Base-by-base conservation (phyloP, 2,113 vertebrate genomes). In the Panurus biarmicus region DNA sequence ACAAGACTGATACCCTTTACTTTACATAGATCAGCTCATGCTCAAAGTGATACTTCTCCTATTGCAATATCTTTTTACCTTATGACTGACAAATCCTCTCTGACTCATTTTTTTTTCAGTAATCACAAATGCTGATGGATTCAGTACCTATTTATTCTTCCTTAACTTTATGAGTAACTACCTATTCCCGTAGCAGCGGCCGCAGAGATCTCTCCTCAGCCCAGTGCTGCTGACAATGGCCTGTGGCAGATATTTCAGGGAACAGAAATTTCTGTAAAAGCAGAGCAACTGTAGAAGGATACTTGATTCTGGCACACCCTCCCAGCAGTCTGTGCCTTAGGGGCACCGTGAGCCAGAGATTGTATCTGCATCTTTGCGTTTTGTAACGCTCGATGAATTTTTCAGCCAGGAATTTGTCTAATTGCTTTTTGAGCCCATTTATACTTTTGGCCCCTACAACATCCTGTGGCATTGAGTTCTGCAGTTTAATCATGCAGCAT, bases 401-500 rank as follows among this genome's bases (percentile, higher is more conserved):
- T 96, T 96, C 90, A 94, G 95, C 90, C 94, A 96, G 95, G 95
- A 96, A 96, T 96, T 96, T 90, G 26, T 96, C 90, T 96, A 96
- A 96, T 93, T 93, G 85, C 79, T 92, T 96, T 96, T 62, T 90
- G 85, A 96, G 76, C 90, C 90, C 95, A 92, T 93, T 94, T 96
- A 76, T 95, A 64, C 64, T 93, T 87, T 93, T 84, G 94, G 90
- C 83, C 90, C 89, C 94, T 94, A 47, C 79, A 95, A 92, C 90
- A 96, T 95, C 96, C 94, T 96, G 90, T 96, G 95, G 92, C 88
- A 94, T 80, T 77, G 85, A 95, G 90, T 80, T 93, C 82, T 26
- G 3, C 82, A 92, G 79, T 80, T 88, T 84, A 85, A 90, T 84
- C 64, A 90, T 21, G 64, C 5, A 4, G 48, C 57, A 64, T 35